A percentile compares a stretch with the other conserved stretches of the same genome.
Conservation (phyloP, 2,113 vertebrate genomes). For the Rhynchopsitta pachyrhyncha region DNA sequence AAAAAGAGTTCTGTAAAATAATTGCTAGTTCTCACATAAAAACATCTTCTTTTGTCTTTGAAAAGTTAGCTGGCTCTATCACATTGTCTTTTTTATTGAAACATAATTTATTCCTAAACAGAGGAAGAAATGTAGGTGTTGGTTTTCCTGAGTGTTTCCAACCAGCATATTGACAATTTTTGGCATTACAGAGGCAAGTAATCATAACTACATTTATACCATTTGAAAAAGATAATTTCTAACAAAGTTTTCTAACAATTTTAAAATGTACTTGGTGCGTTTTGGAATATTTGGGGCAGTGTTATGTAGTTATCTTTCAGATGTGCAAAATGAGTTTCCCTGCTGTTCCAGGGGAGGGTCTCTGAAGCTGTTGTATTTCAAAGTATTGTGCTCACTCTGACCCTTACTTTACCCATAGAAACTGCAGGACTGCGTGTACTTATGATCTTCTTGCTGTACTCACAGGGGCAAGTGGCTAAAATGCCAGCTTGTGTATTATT, state of each 20-base stretch:
- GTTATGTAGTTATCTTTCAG: not conserved
- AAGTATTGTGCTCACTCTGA: not conserved
- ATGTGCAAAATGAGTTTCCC: not conserved
- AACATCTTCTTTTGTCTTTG: not conserved
- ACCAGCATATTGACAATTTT: not conserved
- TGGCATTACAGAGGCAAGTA: not conserved
- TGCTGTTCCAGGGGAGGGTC: fast-evolving
- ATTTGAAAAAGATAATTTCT: not conserved
- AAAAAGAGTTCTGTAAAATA: not conserved
- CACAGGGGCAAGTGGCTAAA: not conserved
- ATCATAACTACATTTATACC: not conserved
- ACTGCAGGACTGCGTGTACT: not conserved
- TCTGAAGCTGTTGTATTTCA: not conserved
- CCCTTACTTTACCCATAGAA: not conserved
- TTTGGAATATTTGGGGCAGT: not conserved
- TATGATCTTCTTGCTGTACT: not conserved
- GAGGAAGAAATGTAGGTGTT: not conserved
- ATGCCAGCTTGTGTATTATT: not conserved
- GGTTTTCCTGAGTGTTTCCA: not conserved
- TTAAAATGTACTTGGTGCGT: fast-evolving
- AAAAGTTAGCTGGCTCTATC: not conserved
- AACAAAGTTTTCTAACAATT: not conserved
- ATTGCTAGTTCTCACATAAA: not conserved
- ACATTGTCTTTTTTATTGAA: not conserved
- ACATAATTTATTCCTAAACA: not conserved